phyloP scores from a whole-genome alignment of 2,113 vertebrate species.

The Stigmatopora argus region DNA sequence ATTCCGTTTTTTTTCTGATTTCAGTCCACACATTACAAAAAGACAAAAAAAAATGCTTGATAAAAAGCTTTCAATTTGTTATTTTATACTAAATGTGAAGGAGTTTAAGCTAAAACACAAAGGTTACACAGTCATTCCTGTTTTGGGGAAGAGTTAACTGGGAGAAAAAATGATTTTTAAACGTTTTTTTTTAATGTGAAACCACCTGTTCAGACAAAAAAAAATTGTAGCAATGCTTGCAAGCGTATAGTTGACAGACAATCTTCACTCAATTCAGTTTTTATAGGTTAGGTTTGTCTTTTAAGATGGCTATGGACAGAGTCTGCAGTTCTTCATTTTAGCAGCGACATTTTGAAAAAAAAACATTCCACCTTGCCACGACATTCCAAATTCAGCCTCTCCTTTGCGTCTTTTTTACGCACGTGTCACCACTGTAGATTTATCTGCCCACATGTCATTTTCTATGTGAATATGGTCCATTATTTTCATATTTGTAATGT shows the following conservation, averaged over 20 bases:
- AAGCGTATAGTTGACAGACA: not conserved
- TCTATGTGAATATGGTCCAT: constrained; percentile 63
- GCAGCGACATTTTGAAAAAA: not conserved
- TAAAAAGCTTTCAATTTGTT: constrained; percentile 5
- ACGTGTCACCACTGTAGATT: constrained; percentile 50
- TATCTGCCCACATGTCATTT: constrained; percentile 57
- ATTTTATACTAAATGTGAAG: not conserved
- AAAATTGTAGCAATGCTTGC: not conserved
- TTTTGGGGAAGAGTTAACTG: not conserved
- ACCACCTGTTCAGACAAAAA: not conserved
- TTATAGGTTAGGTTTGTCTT: not conserved
- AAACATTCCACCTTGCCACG: not conserved
- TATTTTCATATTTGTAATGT: constrained; percentile 20
- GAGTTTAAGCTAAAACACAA: not conserved
- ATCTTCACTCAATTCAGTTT: not conserved
- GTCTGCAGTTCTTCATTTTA: not conserved
- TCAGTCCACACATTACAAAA: constrained; percentile 15
- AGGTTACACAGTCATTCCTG: not conserved
- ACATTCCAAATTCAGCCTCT: not conserved
- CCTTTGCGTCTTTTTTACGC: not conserved
- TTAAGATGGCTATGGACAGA: not conserved
- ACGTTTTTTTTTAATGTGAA: not conserved
- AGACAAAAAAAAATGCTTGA: constrained; percentile 14
- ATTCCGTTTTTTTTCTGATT: constrained; percentile 26
- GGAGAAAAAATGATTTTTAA: not conserved